Evolutionary conservation across 2,888 invertebrate species (phyloP).

Genomic region (Spialia ferax): DNA sequence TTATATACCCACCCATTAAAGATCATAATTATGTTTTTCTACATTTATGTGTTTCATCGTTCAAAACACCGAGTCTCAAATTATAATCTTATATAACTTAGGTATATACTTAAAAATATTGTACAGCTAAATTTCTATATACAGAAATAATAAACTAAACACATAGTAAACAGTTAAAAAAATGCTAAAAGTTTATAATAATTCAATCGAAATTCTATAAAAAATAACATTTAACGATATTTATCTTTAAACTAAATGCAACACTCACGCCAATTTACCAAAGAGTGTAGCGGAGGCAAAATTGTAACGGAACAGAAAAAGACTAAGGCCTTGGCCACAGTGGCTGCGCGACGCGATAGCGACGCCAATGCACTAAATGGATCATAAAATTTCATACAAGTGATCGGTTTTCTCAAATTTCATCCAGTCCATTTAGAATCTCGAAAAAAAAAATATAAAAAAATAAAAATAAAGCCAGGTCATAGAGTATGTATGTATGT

Average conservation of each 20-base stretch:
- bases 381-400: too few species aligned
- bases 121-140: slow-evolving; percentile 34
- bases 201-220: slow-evolving; percentile 16
- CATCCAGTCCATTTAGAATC: too few species aligned
- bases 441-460: too few species aligned
- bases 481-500: too few species aligned
- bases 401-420: too few species aligned
- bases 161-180: slow-evolving; percentile 18
- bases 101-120: slow-evolving; percentile 31
- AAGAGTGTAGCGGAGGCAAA: neutral
- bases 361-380: too few species aligned
- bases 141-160: slow-evolving; percentile 25
- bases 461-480: too few species aligned
- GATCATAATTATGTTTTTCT: neutral
- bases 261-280: slow-evolving; percentile 3
- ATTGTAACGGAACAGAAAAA: neutral
- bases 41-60: slow-evolving; percentile 26
- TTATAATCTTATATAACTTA: slow-evolving; percentile 17
- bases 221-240: neutral
- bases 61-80: slow-evolving; percentile 29
- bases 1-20: neutral
- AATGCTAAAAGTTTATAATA: slow-evolving; percentile 24
- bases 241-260: slow-evolving; percentile 11
- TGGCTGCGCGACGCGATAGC: too few species aligned
- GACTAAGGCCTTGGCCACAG: too few species aligned